phyloP scores from a whole-genome alignment of 2,797 vertebrate species.

The Psittacula derbiana region DNA sequence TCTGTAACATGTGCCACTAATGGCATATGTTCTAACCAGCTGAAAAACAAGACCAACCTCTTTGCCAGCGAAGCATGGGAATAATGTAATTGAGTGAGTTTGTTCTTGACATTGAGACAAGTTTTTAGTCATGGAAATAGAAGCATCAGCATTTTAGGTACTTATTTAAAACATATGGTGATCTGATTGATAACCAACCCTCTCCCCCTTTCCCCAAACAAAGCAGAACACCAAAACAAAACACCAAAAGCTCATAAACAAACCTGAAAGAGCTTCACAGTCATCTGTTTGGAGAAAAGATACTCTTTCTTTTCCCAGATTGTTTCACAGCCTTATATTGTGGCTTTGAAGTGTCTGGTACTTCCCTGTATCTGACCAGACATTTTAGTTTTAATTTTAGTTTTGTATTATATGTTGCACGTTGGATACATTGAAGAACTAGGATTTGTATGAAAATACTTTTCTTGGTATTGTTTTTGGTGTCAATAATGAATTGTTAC shows the following conservation, averaged over 20 bases:
- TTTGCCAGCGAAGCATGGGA: neutral
- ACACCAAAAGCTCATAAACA: neutral
- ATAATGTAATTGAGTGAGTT: neutral
- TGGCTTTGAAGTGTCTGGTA: neutral
- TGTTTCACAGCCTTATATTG: neutral
- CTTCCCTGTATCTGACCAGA: neutral
- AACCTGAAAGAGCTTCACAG: neutral
- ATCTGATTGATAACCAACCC: neutral
- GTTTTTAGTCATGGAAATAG: neutral
- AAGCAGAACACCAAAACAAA: neutral
- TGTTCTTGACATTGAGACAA: neutral
- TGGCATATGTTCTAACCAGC: neutral
- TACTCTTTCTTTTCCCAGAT: neutral
- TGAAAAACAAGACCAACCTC: neutral
- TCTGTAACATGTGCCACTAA: neutral
- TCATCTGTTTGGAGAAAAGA: neutral
- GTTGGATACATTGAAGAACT: neutral
- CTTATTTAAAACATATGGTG: neutral
- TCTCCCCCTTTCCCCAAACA: fast-evolving
- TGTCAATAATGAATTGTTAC: neutral
- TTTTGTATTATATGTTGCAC: neutral
- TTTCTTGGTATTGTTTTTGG: neutral
- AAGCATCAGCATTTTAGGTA: neutral
- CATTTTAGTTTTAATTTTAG: neutral
- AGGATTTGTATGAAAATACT: neutral